A percentile compares a stretch with the other conserved stretches of the same genome.
These are phyloP conservation scores for Agapornis canus DNA, from an alignment of 2,797 vertebrate species.

Conservation along the genomic window DNA sequence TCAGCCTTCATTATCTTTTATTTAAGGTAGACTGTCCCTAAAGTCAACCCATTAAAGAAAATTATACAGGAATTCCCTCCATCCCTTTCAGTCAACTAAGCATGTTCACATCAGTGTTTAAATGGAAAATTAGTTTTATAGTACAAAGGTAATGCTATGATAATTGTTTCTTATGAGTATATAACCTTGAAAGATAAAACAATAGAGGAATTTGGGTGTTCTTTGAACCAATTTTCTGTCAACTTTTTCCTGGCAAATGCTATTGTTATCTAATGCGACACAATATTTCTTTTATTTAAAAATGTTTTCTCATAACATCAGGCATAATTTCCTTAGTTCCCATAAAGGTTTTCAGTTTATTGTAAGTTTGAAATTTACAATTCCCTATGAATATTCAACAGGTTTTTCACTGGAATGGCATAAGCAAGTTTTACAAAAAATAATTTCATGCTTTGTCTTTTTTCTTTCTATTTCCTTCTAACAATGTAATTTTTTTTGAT, in stretches of 20 bases:
- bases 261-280: background rate
- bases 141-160: slow-evolving; percentile 36
- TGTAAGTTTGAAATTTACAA: background rate
- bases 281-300: background rate
- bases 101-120: slow-evolving; percentile 46
- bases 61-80: slow-evolving; percentile 31
- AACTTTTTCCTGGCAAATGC: background rate
- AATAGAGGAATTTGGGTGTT: background rate
- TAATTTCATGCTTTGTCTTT: background rate
- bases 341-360: background rate
- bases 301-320: background rate
- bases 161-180: slow-evolving; percentile 58
- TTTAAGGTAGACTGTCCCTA: slow-evolving; percentile 10
- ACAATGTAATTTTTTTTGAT: background rate
- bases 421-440: background rate
- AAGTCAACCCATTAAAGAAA: slow-evolving; percentile 38
- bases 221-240: slow-evolving; percentile 16
- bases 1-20: background rate
- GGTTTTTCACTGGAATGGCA: background rate
- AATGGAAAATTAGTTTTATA: slow-evolving; percentile 63
- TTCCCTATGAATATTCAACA: background rate
- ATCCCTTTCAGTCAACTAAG: slow-evolving; percentile 38
- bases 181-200: slow-evolving; percentile 39
- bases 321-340: background rate
- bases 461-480: background rate